phyloP scores from a whole-genome alignment of 2,888 invertebrate genomes.

The Nematopogon swammerdamellus region DNA sequence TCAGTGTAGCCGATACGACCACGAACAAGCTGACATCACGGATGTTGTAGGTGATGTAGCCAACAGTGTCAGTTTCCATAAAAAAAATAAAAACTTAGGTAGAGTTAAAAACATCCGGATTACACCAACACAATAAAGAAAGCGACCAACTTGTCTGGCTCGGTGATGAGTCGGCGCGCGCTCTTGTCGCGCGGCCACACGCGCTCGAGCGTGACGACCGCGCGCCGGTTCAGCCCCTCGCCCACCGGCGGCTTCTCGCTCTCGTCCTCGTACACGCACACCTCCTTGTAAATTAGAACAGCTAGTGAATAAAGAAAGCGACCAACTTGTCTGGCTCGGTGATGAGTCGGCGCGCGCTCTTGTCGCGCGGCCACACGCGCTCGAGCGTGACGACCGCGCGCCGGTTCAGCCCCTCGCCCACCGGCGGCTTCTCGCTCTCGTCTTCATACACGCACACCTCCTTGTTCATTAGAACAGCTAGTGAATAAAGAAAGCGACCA shows the following conservation, averaged over 20 bases:
- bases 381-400: slow-evolving; percentile 91
- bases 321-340: slow-evolving; percentile 75
- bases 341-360: slow-evolving; percentile 73
- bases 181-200: slow-evolving; percentile 89
- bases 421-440: slow-evolving; percentile 79
- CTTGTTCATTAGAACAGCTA: too few species aligned
- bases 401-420: slow-evolving; percentile 86
- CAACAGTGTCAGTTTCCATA: too few species aligned
- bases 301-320: too few species aligned
- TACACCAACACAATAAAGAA: too few species aligned
- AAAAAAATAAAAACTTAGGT: too few species aligned
- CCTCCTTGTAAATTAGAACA: too few species aligned
- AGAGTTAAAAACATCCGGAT: too few species aligned
- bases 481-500: slow-evolving; percentile 38
- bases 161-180: slow-evolving; percentile 73
- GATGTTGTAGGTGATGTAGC: too few species aligned
- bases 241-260: slow-evolving; percentile 85
- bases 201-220: slow-evolving; percentile 88
- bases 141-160: slow-evolving; percentile 73
- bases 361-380: slow-evolving; percentile 87
- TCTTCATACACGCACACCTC: slow-evolving; percentile 96
- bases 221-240: slow-evolving; percentile 82
- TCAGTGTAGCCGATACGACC: too few species aligned
- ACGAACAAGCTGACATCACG: too few species aligned
- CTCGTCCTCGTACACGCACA: slow-evolving; percentile 92